Evolutionary conservation across 2,113 vertebrate species (phyloP).

Genomic region (Leucoraja erinaceus): DNA sequence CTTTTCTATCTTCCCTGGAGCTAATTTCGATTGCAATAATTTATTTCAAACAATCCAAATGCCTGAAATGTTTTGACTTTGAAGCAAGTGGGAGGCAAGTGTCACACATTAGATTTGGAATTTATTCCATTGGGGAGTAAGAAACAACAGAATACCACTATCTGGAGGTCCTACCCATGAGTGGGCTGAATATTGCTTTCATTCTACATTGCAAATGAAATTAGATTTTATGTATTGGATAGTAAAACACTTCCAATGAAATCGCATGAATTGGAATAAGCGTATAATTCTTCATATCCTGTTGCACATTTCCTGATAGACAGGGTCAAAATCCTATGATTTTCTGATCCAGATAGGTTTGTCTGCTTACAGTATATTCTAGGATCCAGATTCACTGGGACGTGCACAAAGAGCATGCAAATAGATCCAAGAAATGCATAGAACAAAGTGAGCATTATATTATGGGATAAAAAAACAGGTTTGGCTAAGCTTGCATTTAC

Average conservation of each 20-base stretch:
- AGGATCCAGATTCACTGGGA: background rate
- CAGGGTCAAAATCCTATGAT: background rate
- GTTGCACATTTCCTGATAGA: background rate
- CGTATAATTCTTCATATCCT: background rate
- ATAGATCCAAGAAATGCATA: background rate
- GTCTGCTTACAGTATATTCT: background rate
- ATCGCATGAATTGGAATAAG: background rate
- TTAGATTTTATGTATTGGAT: background rate
- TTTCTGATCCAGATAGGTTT: background rate
- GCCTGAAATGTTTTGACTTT: background rate
- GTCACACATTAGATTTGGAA: background rate
- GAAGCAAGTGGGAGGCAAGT: no score
- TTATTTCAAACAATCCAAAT: background rate
- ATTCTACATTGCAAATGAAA: background rate
- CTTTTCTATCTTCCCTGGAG: no score
- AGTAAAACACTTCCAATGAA: background rate
- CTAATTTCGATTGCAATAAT: background rate
- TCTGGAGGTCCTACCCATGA: background rate
- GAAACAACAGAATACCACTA: background rate
- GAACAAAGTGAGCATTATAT: no score
- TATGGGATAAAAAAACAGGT: no score
- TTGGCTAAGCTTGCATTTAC: no score
- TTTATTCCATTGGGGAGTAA: background rate
- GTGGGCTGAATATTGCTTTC: conserved; percentile 6
- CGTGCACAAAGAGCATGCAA: background rate